These are phyloP conservation scores for Ditylenchus weischeri DNA, from an alignment of 2,888 invertebrate genomes.

Conservation along the genomic window DNA sequence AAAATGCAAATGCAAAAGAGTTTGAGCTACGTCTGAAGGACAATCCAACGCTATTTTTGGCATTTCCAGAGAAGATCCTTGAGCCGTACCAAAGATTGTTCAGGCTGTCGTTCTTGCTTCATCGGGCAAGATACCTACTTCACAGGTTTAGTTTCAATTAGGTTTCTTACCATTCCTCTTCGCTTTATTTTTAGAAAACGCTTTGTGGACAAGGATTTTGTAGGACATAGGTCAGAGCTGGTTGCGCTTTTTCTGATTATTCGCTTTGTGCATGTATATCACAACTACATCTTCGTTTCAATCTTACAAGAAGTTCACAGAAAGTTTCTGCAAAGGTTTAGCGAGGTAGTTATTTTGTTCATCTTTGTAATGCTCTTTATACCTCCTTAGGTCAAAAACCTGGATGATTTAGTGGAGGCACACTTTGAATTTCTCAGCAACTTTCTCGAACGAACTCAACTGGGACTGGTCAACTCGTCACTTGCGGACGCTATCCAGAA, in stretches of 20 bases:
- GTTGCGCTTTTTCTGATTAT: slow-evolving; percentile 22
- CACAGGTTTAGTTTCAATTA: slow-evolving; percentile 8
- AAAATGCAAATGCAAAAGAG: background rate
- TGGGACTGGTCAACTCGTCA: background rate
- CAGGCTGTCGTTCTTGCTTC: slow-evolving; percentile 15
- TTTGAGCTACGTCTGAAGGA: slow-evolving; percentile 15
- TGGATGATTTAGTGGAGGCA: background rate
- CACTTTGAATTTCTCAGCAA: slow-evolving; percentile 7
- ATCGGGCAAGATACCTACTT: slow-evolving; percentile 19
- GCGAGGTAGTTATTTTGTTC: background rate
- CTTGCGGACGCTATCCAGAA: background rate
- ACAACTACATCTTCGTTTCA: slow-evolving; percentile 18
- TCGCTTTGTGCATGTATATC: slow-evolving; percentile 25
- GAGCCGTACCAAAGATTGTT: slow-evolving; percentile 21
- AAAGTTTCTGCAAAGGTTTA: background rate
- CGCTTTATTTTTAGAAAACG: slow-evolving; percentile 9
- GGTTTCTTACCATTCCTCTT: slow-evolving; percentile 5
- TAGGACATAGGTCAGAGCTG: slow-evolving; percentile 11
- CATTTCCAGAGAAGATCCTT: slow-evolving; percentile 17
- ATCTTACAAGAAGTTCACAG: background rate
- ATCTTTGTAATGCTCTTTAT: too few relatives aligned
- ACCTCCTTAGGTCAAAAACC: background rate
- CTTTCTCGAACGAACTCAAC: background rate
- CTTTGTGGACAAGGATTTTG: slow-evolving; percentile 6
- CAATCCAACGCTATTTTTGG: slow-evolving; percentile 17